phyloP scores from a whole-genome alignment of 2,797 vertebrate species.

The Anniella stebbinsi region DNA sequence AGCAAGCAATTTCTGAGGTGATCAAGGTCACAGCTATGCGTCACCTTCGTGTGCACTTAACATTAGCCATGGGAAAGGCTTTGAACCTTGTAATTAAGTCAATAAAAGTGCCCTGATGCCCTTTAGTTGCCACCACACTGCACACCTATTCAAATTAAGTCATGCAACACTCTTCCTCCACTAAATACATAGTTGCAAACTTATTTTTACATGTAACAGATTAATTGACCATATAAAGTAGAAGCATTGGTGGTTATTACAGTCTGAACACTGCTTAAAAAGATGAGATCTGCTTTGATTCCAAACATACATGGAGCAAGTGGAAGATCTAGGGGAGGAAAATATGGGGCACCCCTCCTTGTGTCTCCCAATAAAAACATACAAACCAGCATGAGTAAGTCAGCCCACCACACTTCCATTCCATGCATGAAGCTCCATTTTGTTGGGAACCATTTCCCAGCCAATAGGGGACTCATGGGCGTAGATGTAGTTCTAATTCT shows the following conservation, averaged over 20 bases:
- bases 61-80: not conserved
- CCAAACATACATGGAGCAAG: not conserved
- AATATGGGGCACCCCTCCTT: not conserved
- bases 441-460: not conserved
- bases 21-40: not conserved
- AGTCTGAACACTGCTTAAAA: not conserved
- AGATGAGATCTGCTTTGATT: not conserved
- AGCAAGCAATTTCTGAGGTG: not conserved
- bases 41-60: not conserved
- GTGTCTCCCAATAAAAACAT: not conserved
- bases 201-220: not conserved
- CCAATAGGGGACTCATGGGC: not conserved
- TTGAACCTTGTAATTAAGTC: not conserved
- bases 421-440: not conserved
- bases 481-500: not conserved
- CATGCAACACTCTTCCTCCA: not conserved
- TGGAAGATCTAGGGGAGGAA: not conserved
- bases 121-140: not conserved
- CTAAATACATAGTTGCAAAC: not conserved
- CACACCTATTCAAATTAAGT: not conserved
- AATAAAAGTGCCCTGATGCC: not conserved
- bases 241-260: not conserved
- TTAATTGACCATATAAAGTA: not conserved
- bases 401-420: not conserved
- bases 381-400: not conserved